These are phyloP conservation scores for Temnothorax rugatulus DNA, from an alignment of 2,888 invertebrate genomes.

Conservation along the genomic window DNA sequence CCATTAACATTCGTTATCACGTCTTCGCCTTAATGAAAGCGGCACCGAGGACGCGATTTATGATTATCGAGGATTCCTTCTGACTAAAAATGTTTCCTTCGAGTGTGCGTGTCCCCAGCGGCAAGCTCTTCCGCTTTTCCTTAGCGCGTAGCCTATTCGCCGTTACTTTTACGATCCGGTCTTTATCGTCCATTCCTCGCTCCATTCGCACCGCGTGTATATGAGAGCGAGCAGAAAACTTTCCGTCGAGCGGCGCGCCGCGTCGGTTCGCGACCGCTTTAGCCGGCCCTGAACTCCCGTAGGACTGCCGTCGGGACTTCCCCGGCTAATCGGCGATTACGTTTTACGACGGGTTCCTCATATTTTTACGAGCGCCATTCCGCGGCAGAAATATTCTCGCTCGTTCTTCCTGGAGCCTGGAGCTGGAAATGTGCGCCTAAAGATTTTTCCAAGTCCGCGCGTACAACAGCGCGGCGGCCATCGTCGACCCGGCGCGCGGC, in stretches of 20 bases:
- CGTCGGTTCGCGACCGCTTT: conserved; percentile 37
- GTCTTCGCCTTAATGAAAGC: conserved; percentile 40
- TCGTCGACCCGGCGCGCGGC: neutral
- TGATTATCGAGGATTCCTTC: conserved; percentile 58
- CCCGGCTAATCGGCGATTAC: conserved; percentile 79
- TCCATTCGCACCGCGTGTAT: conserved; percentile 43
- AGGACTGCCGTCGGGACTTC: conserved; percentile 60
- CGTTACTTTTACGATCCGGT: conserved; percentile 65
- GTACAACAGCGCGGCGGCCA: neutral
- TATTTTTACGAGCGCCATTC: conserved; percentile 79
- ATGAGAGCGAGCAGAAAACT: conserved; percentile 37
- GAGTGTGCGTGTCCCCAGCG: conserved; percentile 9
- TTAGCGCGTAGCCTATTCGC: conserved; percentile 40
- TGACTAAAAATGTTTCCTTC: conserved; percentile 24
- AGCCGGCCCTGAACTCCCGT: conserved; percentile 42
- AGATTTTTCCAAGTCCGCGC: conserved; percentile 56
- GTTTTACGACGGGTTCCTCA: conserved; percentile 78
- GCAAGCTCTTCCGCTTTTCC: conserved; percentile 42
- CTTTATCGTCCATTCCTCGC: conserved; percentile 61
- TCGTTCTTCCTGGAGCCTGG: conserved; percentile 40
- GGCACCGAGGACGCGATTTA: conserved; percentile 44
- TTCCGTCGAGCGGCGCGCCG: conserved; percentile 28
- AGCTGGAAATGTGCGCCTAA: conserved; percentile 46
- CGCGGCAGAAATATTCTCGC: conserved; percentile 61
- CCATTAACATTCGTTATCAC: conserved; percentile 51